A percentile compares a stretch with the other conserved stretches of the same genome.
phyloP scores from a whole-genome alignment of 2,113 vertebrate species.

The Atlantisia rogersi region DNA sequence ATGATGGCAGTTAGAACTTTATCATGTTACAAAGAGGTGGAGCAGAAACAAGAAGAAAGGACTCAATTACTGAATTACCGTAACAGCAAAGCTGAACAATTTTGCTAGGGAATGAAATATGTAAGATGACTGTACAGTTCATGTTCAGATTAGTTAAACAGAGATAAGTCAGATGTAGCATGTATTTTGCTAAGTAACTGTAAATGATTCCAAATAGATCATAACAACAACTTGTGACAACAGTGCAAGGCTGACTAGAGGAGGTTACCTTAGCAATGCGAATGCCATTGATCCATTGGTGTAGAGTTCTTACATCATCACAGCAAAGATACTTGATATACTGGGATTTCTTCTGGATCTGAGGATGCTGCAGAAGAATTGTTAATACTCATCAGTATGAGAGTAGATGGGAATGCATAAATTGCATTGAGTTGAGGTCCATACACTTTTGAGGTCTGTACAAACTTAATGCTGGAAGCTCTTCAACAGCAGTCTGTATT shows the following conservation, averaged over 20 bases:
- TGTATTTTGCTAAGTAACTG: not conserved
- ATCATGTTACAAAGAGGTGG: not conserved
- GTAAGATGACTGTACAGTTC: not conserved
- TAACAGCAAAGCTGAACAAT: not conserved
- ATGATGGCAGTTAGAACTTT: not conserved
- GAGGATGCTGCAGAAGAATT: slow-evolving; percentile 85
- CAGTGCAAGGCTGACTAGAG: not conserved
- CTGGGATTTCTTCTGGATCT: slow-evolving; percentile 99
- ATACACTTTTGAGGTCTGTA: not conserved
- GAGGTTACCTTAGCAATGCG: slow-evolving; percentile 91
- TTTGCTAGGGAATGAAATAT: not conserved
- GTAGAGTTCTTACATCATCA: slow-evolving; percentile 94
- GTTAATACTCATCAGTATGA: not conserved
- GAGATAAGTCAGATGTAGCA: not conserved
- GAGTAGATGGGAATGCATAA: not conserved
- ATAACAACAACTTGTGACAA: not conserved
- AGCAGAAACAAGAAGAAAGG: not conserved
- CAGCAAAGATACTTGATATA: slow-evolving; percentile 99
- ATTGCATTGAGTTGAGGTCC: not conserved
- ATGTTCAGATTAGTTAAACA: not conserved
- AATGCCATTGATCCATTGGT: slow-evolving; percentile 97
- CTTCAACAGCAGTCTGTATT: not conserved
- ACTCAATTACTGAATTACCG: not conserved
- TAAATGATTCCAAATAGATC: not conserved
- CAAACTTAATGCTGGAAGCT: not conserved